These are phyloP conservation scores for Uria lomvia DNA, from an alignment of 2,113 vertebrate genomes.

Conservation along the genomic window DNA sequence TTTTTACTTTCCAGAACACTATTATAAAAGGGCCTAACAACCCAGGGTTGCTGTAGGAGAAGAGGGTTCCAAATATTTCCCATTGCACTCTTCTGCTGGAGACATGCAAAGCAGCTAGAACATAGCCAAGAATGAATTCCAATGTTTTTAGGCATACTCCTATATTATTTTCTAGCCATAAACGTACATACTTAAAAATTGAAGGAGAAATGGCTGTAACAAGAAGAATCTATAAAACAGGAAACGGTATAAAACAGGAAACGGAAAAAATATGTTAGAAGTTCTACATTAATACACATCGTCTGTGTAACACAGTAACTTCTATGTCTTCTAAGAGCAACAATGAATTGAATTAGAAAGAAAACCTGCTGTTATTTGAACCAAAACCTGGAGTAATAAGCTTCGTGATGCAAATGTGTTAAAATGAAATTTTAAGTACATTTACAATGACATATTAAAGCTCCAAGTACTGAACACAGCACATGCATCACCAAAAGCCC, in stretches of 20 bases:
- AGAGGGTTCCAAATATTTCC: neutral
- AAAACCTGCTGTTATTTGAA: constrained; percentile 50
- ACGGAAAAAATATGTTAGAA: neutral
- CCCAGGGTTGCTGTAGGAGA: neutral
- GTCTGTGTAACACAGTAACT: neutral
- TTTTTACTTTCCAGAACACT: neutral
- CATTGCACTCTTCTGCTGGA: neutral
- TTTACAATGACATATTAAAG: constrained; percentile 51
- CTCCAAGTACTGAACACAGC: constrained; percentile 29
- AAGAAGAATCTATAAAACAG: neutral
- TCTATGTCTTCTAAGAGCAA: neutral
- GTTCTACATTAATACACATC: neutral
- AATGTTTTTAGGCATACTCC: neutral
- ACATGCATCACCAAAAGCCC: constrained; percentile 38
- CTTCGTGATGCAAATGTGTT: neutral
- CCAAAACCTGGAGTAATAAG: constrained; percentile 17
- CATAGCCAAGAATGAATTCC: neutral
- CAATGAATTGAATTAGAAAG: neutral
- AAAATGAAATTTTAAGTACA: constrained; percentile 22
- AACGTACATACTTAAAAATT: neutral
- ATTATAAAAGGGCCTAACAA: neutral
- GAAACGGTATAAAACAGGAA: neutral
- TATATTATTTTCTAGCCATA: neutral
- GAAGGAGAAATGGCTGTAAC: neutral
- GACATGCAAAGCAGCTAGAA: neutral